Conservation (phyloP, 2,113 vertebrate species). For the Chloropsis cyanopogon region DNA sequence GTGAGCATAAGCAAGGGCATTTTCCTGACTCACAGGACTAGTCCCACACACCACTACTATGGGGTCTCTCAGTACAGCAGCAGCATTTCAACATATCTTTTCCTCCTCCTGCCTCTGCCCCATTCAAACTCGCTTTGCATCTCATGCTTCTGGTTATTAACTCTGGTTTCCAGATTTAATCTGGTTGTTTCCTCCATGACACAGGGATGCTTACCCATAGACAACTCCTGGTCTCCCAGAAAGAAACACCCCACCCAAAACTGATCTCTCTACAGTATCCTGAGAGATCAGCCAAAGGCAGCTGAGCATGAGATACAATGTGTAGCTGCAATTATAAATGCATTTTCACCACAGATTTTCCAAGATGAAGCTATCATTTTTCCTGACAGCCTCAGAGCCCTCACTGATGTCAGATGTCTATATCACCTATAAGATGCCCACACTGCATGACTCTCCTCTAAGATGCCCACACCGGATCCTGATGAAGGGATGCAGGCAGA, state of each 20-base stretch:
- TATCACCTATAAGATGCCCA: neutral
- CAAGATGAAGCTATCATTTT: neutral
- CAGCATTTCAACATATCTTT: neutral
- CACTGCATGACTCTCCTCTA: too few species aligned
- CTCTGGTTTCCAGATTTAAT: neutral
- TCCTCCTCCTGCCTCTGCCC: neutral
- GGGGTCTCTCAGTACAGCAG: neutral
- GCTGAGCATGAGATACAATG: fast-evolving
- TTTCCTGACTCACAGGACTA: neutral
- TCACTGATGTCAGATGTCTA: neutral
- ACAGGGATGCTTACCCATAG: fast-evolving
- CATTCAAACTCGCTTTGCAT: neutral
- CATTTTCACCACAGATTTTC: neutral
- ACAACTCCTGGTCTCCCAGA: too few species aligned
- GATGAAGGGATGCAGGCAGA: neutral
- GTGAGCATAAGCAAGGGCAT: neutral
- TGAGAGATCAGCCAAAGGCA: neutral
- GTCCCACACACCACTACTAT: neutral
- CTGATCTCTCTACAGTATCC: neutral
- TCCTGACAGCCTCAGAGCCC: neutral
- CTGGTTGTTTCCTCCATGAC: neutral
- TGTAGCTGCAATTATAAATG: neutral
- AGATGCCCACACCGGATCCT: fast-evolving
- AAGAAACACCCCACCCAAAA: neutral
- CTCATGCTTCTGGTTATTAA: neutral